Base-by-base conservation (phyloP, 1,140 invertebrate genomes). In the Caenorhabditis brenneri region DNA sequence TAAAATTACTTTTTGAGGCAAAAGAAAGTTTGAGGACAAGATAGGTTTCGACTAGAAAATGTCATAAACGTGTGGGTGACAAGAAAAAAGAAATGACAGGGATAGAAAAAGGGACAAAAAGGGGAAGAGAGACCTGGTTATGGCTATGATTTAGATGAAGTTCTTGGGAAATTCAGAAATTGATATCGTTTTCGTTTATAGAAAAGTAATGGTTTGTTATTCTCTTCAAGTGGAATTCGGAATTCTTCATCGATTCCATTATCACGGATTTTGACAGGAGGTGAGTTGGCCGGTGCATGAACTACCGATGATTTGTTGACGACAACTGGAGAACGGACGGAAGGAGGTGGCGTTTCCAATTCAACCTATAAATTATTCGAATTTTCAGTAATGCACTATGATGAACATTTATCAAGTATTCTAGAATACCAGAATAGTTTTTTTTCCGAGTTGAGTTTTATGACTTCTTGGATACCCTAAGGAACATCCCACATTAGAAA, bases 101-200 rank as follows among this genome's bases (percentile, higher is more conserved):
- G 65, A 74, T 12, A 42, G 29, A 74, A 74, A 27, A 15, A 46
- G 24, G 12, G 42, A 42, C 42, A 74, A 27, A 22, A 42, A 46
- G n/a, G 10, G 65, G 24, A 42, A 42, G n/a, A 42, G 65, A 74
- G 65, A 74, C 65, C 65, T 74, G 65, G 65, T 74, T 74, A 74
- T 74, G 65, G 65, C 65, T 87, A 88, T 39, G 87, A 88, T 82
- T 85, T 86, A 39, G 87, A 86, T 29, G 84, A 84, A 16, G 87
- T 85, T 46, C 87, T 74, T 29, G 86, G 86, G 55, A 88, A 88
- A 82, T 86, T 88, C 16, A 88, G 81, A 69, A 88, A 88, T 60
- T 87, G 87, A 55, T 88, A 88, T 33, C 87, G 82, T 85, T 88
- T 88, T 74, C 87, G 79, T 84, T 81, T 85, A 31, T 81, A 85